These are phyloP conservation scores for Helicorthomorpha holstii DNA, from an alignment of 1,140 invertebrate species.

Conservation along the genomic window DNA sequence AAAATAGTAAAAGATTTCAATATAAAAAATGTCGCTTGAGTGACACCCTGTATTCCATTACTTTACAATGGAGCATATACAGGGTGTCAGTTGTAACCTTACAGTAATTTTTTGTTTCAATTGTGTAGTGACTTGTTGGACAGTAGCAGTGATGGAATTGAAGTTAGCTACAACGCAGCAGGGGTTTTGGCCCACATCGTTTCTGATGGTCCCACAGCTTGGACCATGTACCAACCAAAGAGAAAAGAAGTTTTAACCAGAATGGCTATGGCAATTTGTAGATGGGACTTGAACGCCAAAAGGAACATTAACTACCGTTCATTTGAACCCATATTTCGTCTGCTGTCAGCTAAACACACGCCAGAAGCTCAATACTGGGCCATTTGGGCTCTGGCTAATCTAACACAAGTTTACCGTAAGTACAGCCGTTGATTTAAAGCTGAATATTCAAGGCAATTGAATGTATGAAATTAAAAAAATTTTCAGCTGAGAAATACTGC, in stretches of 20 bases:
- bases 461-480: not conserved
- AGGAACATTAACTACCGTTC: slow-evolving; percentile 95
- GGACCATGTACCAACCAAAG: slow-evolving; percentile 52
- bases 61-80: not conserved
- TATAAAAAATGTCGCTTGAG: too few relatives aligned
- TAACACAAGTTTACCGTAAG: slow-evolving; percentile 82
- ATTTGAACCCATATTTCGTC: slow-evolving; percentile 72
- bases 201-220: slow-evolving; percentile 68
- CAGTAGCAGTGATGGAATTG: slow-evolving; percentile 79
- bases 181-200: slow-evolving; percentile 89
- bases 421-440: slow-evolving; percentile 17
- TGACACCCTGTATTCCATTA: not conserved
- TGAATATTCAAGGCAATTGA: not conserved
- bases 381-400: slow-evolving; percentile 92
- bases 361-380: slow-evolving; percentile 89
- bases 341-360: slow-evolving; percentile 62
- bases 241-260: slow-evolving; percentile 52
- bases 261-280: slow-evolving; percentile 62
- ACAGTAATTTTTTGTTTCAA: slow-evolving; percentile 9
- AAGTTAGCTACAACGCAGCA: slow-evolving; percentile 93
- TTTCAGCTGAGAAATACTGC: slow-evolving; percentile 76
- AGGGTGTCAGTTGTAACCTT: not conserved
- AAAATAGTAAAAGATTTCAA: slow-evolving; percentile 5
- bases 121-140: slow-evolving; percentile 50
- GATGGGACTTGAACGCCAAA: slow-evolving; percentile 69